phyloP scores from a whole-genome alignment of 53 echinoderm and acorn worm species.

The Glandiceps talaboti region DNA sequence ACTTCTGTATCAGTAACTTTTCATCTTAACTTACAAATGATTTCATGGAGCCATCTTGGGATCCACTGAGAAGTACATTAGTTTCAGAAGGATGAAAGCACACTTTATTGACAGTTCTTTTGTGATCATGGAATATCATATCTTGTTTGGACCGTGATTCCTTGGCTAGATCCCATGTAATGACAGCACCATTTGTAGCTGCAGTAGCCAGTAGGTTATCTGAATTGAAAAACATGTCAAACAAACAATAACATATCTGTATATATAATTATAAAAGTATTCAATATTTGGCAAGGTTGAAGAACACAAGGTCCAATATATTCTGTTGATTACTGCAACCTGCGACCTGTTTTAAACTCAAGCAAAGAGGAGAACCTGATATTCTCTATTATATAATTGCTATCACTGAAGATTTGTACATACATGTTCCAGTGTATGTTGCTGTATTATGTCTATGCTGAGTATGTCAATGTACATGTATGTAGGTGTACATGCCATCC shows the following conservation, averaged over 20 bases:
- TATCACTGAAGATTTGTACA: too few relatives aligned
- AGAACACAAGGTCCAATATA: too few relatives aligned
- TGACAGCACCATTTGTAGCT: conserved; percentile 90
- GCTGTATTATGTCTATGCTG: too few relatives aligned
- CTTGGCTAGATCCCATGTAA: conserved; percentile 77
- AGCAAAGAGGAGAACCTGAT: too few relatives aligned
- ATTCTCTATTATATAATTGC: too few relatives aligned
- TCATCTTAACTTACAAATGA: conserved; percentile 96
- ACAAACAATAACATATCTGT: too few relatives aligned
- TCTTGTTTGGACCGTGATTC: conserved; percentile 82
- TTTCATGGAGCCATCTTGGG: conserved; percentile 67
- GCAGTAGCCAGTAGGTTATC: conserved; percentile 84
- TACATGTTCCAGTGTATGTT: too few relatives aligned
- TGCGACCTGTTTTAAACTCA: neutral
- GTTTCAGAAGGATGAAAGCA: conserved; percentile 88
- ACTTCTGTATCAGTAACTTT: too few relatives aligned
- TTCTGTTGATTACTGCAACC: neutral
- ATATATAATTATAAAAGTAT: too few relatives aligned
- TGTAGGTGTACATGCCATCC: too few relatives aligned
- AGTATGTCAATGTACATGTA: too few relatives aligned
- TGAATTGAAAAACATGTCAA: conserved; percentile 16
- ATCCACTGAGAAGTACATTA: conserved; percentile 88
- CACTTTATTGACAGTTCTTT: conserved; percentile 72
- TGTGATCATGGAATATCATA: conserved; percentile 65
- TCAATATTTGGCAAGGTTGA: too few relatives aligned